A percentile compares a stretch with the other conserved stretches of the same genome.
phyloP scores from a whole-genome alignment of 2,888 invertebrate genomes.

The Cremastinae sp. region DNA sequence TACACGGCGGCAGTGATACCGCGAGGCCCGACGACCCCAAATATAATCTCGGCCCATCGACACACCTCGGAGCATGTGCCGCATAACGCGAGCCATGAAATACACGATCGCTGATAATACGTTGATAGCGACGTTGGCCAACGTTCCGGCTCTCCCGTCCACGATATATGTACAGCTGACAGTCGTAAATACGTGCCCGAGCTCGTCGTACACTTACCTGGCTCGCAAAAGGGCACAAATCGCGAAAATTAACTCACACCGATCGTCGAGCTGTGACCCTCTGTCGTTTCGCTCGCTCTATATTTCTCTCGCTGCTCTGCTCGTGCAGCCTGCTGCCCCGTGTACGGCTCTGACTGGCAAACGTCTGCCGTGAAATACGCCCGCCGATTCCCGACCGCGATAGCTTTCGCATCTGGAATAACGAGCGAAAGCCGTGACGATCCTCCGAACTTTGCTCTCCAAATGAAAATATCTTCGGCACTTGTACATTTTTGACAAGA shows the following conservation, averaged over 20 bases:
- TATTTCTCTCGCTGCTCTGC: conserved; percentile 9
- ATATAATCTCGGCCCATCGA: conserved; percentile 3
- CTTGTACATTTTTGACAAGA: no score
- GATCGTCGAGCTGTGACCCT: conserved; percentile 1
- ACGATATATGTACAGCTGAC: conserved; percentile 57
- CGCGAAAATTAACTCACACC: neutral
- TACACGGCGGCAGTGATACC: neutral
- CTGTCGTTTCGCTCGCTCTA: conserved; percentile 26
- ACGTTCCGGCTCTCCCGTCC: conserved; percentile 33
- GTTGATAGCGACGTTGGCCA: conserved; percentile 40
- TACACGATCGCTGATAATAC: conserved; percentile 58
- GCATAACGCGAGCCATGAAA: conserved; percentile 45
- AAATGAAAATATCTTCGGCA: no score
- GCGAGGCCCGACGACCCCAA: neutral
- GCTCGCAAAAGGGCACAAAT: conserved; percentile 2
- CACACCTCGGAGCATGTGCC: neutral
- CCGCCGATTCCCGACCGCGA: conserved; percentile 53
- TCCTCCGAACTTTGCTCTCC: no score
- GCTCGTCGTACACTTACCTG: conserved; percentile 43
- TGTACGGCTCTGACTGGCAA: conserved; percentile 60
- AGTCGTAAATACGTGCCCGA: conserved; percentile 56
- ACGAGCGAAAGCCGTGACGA: conserved; percentile 10
- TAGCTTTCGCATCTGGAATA: conserved; percentile 29
- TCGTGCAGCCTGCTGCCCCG: conserved; percentile 1
- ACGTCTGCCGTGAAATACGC: conserved; percentile 61